phyloP scores from a whole-genome alignment of 1,140 invertebrate species.

The Pseudomyrmex cubaensis region DNA sequence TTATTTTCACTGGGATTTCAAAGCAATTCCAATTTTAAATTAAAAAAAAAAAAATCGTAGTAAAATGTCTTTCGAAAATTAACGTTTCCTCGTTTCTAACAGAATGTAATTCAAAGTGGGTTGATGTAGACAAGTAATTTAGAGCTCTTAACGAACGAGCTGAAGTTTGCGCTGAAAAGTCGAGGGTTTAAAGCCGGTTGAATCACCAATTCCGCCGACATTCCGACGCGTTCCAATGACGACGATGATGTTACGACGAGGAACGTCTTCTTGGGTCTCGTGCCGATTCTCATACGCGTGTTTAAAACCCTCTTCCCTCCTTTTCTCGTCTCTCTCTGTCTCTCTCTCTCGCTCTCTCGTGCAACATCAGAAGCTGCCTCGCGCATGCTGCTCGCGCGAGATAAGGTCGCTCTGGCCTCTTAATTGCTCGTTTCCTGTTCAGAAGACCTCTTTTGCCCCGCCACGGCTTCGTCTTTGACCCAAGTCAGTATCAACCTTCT shows the following conservation, averaged over 20 bases:
- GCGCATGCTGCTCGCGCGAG: slow-evolving; percentile 63
- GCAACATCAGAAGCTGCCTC: slow-evolving; percentile 48
- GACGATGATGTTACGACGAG: slow-evolving; percentile 43
- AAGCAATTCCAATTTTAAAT: neutral
- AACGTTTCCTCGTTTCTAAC: neutral
- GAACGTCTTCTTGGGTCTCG: slow-evolving; percentile 45
- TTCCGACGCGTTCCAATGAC: slow-evolving; percentile 49
- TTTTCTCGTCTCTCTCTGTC: neutral
- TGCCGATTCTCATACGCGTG: slow-evolving; percentile 68
- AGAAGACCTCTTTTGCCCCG: slow-evolving; percentile 62
- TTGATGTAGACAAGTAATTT: slow-evolving; percentile 37
- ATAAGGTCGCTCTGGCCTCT: slow-evolving; percentile 74
- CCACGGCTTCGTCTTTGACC: slow-evolving; percentile 41
- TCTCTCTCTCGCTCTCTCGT: neutral
- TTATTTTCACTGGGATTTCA: neutral
- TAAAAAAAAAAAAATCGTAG: neutral
- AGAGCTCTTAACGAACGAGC: slow-evolving; percentile 19
- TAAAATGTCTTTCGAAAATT: neutral
- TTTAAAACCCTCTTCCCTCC: slow-evolving; percentile 49
- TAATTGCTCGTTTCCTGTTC: slow-evolving; percentile 81
- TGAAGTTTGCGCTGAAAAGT: slow-evolving; percentile 30
- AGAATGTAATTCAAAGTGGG: neutral
- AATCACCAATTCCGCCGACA: slow-evolving; percentile 52
- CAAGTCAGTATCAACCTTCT: slow-evolving; percentile 40
- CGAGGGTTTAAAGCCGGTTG: slow-evolving; percentile 34